These are phyloP conservation scores for Drosophila flavopinicola DNA, from an alignment of 2,888 invertebrate species.

Conservation along the genomic window DNA sequence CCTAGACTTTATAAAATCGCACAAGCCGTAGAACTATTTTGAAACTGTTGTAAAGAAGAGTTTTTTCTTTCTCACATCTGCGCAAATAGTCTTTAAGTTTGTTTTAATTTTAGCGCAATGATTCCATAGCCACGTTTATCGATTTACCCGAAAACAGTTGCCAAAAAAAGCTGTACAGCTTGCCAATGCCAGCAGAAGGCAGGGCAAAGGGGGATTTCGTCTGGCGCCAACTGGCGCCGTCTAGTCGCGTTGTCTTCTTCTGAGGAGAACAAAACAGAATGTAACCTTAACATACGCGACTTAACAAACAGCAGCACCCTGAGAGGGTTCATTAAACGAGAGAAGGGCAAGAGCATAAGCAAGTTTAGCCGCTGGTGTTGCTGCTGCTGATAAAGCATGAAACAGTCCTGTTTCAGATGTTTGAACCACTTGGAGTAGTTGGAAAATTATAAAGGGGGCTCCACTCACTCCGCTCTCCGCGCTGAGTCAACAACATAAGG, in stretches of 20 bases:
- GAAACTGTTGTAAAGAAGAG: conserved; percentile 7
- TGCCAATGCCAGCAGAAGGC: conserved; percentile 10
- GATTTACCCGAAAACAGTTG: conserved; percentile 59
- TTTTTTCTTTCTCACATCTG: not conserved
- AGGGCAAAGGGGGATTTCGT: conserved; percentile 21
- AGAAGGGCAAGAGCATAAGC: conserved; percentile 29
- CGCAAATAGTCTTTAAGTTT: conserved; percentile 43
- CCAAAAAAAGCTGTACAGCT: conserved; percentile 40
- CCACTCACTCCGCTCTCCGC: conserved; percentile 22
- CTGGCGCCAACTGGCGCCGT: conserved; percentile 65
- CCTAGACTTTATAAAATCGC: too few relatives aligned
- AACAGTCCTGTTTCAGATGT: conserved; percentile 28
- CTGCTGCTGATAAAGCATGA: conserved; percentile 46
- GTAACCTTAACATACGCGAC: conserved; percentile 72
- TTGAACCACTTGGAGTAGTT: conserved; percentile 25
- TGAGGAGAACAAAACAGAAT: conserved; percentile 52
- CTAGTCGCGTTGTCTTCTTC: conserved; percentile 55
- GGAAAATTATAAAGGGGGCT: conserved; percentile 2
- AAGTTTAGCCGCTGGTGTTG: conserved; percentile 38
- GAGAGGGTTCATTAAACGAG: conserved; percentile 51
- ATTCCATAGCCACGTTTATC: conserved; percentile 57
- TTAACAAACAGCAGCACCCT: conserved; percentile 15
- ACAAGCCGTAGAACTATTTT: too few relatives aligned
- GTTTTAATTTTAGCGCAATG: conserved; percentile 46
- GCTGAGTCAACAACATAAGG: conserved; percentile 62